These are phyloP conservation scores for Ophion slaviceki DNA, from an alignment of 2,888 invertebrate genomes.

Conservation along the genomic window DNA sequence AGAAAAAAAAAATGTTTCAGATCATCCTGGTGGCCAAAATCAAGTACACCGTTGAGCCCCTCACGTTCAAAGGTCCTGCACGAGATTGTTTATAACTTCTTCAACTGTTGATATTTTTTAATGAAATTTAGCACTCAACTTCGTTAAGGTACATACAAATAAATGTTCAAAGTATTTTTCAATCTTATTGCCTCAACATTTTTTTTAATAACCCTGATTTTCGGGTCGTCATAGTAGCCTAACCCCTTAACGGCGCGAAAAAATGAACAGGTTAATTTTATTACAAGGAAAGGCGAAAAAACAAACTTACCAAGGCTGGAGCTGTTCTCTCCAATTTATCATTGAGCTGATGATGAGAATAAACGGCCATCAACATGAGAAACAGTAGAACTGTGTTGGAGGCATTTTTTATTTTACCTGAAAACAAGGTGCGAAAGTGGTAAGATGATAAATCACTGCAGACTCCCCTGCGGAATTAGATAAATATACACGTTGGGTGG, in stretches of 20 bases:
- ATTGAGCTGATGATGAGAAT: slow-evolving; percentile 96
- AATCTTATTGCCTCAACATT: no score
- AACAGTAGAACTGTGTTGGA: slow-evolving; percentile 93
- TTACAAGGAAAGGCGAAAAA: neutral
- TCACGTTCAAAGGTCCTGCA: no score
- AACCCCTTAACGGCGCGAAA: neutral
- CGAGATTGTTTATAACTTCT: no score
- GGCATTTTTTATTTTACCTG: slow-evolving; percentile 88
- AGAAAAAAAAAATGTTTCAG: no score
- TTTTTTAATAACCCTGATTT: no score
- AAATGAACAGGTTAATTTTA: neutral
- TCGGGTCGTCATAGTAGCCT: no score
- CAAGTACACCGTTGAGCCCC: no score
- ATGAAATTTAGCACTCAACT: no score
- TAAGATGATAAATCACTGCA: neutral
- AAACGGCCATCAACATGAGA: slow-evolving; percentile 94
- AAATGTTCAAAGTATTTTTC: no score
- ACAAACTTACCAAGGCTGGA: slow-evolving; percentile 89
- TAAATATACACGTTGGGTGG: slow-evolving; percentile 10
- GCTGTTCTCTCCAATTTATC: slow-evolving; percentile 96
- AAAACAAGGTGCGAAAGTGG: slow-evolving; percentile 1
- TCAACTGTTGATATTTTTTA: no score
- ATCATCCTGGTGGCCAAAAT: no score
- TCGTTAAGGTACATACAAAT: no score
- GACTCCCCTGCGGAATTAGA: neutral